Evolutionary conservation across 2,888 invertebrate species (phyloP).

Genomic region (Xylota segnis): DNA sequence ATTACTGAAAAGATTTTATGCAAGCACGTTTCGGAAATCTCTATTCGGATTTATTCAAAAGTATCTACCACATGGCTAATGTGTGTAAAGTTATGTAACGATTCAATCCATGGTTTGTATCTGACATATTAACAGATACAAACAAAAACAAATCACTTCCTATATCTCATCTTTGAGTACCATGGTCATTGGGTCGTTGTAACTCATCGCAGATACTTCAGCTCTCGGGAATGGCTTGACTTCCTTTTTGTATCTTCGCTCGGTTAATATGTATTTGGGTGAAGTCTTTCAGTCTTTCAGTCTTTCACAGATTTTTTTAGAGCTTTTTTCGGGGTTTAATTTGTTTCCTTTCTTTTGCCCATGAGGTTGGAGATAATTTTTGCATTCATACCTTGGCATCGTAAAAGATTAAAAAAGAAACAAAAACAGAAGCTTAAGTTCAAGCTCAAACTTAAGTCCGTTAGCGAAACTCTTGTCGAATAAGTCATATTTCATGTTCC

Average conservation of each 20-base stretch:
- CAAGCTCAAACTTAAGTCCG: background rate
- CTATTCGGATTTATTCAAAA: conserved; percentile 5
- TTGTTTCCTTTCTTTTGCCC: background rate
- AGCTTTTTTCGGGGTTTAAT: background rate
- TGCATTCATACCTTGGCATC: conserved; percentile 36
- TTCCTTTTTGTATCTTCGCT: conserved; percentile 52
- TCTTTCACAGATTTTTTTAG: background rate
- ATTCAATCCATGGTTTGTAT: background rate
- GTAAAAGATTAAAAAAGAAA: background rate
- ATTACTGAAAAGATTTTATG: conserved; percentile 18
- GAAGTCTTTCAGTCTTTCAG: background rate
- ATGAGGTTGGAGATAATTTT: conserved; percentile 10
- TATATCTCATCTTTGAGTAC: conserved; percentile 42
- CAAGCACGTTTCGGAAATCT: conserved; percentile 33
- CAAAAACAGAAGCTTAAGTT: background rate
- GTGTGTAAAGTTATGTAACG: conserved; percentile 47
- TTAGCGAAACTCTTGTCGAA: background rate
- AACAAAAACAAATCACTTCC: conserved; percentile 55
- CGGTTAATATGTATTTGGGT: background rate
- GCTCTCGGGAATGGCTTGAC: conserved; percentile 28
- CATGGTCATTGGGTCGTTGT: conserved; percentile 72
- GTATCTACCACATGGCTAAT: background rate
- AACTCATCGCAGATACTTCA: conserved; percentile 37
- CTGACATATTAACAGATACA: background rate
- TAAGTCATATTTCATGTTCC: background rate